These are phyloP conservation scores for Peromyscus melanophrys DNA, from an alignment of 2,797 vertebrate species.

Conservation along the genomic window DNA sequence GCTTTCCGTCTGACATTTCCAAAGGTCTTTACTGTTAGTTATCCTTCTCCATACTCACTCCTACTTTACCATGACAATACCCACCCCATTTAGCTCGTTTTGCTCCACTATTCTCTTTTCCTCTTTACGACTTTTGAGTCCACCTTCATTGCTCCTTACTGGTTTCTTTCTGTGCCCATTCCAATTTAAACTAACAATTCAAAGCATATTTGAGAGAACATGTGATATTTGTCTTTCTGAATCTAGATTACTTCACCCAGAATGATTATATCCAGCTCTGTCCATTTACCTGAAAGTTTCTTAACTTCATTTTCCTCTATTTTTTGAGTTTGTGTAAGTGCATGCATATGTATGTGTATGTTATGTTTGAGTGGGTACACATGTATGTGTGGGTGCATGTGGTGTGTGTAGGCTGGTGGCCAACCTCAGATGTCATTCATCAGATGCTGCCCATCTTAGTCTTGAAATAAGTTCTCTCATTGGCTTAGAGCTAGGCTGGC, in stretches of 20 bases:
- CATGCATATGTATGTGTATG: background rate
- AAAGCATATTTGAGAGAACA: background rate
- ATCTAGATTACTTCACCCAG: background rate
- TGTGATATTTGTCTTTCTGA: background rate
- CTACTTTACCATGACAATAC: background rate
- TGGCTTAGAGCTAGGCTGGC: background rate
- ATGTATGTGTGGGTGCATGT: background rate
- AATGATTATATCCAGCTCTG: background rate
- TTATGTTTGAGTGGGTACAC: background rate
- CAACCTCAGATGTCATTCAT: background rate
- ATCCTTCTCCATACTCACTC: too few species aligned
- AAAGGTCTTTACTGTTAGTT: background rate
- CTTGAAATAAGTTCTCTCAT: background rate
- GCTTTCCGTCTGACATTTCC: background rate
- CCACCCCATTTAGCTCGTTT: background rate
- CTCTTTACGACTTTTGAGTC: background rate
- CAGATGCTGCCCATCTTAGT: background rate
- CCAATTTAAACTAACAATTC: background rate
- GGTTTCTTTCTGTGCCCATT: background rate
- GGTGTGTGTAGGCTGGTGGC: background rate
- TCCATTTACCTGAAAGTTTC: background rate
- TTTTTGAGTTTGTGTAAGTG: background rate
- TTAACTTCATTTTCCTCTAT: background rate
- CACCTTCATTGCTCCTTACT: background rate
- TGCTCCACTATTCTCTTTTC: background rate